Evolutionary conservation across 2,888 invertebrate species (phyloP).

Genomic region (Diarsia brunnea): DNA sequence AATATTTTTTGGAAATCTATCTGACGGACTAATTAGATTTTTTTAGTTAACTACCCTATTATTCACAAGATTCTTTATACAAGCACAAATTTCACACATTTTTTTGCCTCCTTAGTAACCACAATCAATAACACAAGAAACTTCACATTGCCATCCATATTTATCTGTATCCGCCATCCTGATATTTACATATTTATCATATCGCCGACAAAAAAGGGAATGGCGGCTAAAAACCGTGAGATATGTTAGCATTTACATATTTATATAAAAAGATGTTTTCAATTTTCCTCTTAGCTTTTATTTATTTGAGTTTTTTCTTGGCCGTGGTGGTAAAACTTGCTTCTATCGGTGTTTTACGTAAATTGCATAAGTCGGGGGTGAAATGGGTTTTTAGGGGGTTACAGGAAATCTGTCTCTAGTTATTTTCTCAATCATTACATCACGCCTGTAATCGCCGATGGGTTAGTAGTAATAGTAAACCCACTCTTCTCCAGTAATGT

Average conservation of each 20-base stretch:
- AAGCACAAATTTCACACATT: neutral
- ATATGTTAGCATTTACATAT: slow-evolving; percentile 70
- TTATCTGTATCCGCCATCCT: slow-evolving; percentile 51
- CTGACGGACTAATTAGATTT: too few species aligned
- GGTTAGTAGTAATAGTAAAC: too few species aligned
- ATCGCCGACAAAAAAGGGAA: slow-evolving; percentile 61
- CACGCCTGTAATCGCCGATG: too few species aligned
- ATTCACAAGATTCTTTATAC: neutral
- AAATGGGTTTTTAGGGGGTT: slow-evolving; percentile 12
- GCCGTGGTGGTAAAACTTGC: slow-evolving; percentile 25
- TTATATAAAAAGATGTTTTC: slow-evolving; percentile 66
- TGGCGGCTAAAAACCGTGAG: slow-evolving; percentile 62
- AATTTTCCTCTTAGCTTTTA: slow-evolving; percentile 66
- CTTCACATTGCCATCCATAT: slow-evolving; percentile 52
- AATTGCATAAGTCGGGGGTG: slow-evolving; percentile 13
- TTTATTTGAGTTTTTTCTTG: slow-evolving; percentile 56
- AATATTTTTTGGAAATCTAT: too few species aligned
- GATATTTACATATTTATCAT: slow-evolving; percentile 68
- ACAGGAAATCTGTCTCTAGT: slow-evolving; percentile 12
- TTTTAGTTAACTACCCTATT: too few species aligned
- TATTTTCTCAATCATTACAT: neutral
- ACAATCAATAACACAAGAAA: slow-evolving; percentile 58
- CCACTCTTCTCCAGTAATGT: too few species aligned
- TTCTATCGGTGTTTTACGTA: slow-evolving; percentile 5
- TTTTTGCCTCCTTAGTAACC: neutral